Conservation (phyloP, 2,797 vertebrate genomes). For the Malacoraja senta region DNA sequence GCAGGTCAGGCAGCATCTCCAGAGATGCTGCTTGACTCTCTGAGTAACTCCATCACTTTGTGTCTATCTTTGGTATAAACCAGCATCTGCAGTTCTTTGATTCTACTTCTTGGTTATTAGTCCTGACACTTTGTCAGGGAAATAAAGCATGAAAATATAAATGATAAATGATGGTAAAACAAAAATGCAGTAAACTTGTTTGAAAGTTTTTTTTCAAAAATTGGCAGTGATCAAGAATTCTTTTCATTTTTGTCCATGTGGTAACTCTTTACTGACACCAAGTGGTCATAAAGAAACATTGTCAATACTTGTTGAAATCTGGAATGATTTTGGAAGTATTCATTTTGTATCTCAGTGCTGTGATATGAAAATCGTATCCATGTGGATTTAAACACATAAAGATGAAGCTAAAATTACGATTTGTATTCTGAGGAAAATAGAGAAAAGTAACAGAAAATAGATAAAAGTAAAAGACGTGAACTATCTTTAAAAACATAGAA, state of each 20-base stretch:
- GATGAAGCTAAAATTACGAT: neutral
- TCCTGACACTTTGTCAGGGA: neutral
- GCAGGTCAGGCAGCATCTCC: too few relatives aligned
- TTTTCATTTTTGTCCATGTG: neutral
- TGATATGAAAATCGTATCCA: neutral
- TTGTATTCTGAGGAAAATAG: neutral
- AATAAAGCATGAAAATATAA: neutral
- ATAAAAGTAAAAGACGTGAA: too few relatives aligned
- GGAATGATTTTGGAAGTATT: neutral
- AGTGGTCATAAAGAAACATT: conserved; percentile 1
- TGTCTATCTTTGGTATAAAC: too few relatives aligned
- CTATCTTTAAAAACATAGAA: too few relatives aligned
- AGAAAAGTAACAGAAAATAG: neutral
- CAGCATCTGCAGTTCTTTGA: too few relatives aligned
- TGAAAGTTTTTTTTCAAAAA: neutral
- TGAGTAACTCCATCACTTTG: too few relatives aligned
- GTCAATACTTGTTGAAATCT: neutral
- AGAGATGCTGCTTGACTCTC: too few relatives aligned
- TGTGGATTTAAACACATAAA: neutral
- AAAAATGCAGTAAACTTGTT: neutral
- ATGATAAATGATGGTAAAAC: neutral
- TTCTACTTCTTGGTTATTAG: too few relatives aligned
- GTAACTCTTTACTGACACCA: conserved; percentile 26
- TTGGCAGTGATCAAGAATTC: too few relatives aligned
- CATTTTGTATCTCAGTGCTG: neutral